These are phyloP conservation scores for Peromyscus nudipes DNA, from an alignment of 2,797 vertebrate species.

Conservation along the genomic window DNA sequence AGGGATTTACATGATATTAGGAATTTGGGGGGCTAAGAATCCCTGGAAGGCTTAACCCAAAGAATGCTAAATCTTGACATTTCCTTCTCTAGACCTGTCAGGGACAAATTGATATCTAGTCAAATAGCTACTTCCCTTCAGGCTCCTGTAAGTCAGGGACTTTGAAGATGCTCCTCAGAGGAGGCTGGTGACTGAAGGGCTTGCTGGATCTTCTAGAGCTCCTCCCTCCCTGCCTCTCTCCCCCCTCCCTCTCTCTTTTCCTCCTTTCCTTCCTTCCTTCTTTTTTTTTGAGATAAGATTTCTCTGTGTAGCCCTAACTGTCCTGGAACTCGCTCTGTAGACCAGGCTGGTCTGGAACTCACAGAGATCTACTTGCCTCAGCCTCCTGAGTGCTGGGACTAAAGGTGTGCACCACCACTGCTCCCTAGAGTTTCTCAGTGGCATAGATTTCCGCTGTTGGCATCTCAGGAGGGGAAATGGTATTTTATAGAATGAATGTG, in stretches of 20 bases:
- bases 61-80: background rate
- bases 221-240: background rate
- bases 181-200: background rate
- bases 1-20: constrained; percentile 66
- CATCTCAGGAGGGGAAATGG: background rate
- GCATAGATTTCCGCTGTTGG: constrained; percentile 57
- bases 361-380: background rate
- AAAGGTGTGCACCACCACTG: background rate
- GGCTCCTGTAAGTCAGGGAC: background rate
- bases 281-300: background rate
- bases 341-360: background rate
- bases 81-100: constrained; percentile 36
- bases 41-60: constrained; percentile 54
- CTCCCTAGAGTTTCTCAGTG: constrained; percentile 24
- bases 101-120: constrained; percentile 21
- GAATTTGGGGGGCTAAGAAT: constrained; percentile 43
- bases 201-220: constrained; percentile 10
- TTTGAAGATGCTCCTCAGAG: constrained; percentile 22
- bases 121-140: constrained; percentile 21
- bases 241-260: too few relatives aligned
- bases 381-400: background rate
- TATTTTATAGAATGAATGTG: constrained; percentile 49
- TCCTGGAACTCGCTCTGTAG: background rate
- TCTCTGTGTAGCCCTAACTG: background rate
- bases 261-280: fast-evolving